These are phyloP conservation scores for Triops cancriformis DNA, from an alignment of 1,140 invertebrate genomes.

Conservation along the genomic window DNA sequence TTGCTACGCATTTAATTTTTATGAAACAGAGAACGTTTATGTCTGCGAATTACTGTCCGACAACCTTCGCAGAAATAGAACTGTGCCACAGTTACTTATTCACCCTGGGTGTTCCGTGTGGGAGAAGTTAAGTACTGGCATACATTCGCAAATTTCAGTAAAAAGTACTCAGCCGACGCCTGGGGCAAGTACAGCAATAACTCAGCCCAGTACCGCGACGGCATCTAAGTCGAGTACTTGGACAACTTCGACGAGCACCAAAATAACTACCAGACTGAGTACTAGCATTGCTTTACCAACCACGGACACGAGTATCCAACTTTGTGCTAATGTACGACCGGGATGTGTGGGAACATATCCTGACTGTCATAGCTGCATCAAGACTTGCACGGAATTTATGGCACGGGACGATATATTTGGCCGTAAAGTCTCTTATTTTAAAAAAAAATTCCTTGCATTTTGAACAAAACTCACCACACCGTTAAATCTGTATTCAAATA, in stretches of 20 bases:
- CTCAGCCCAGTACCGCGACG: too few relatives aligned
- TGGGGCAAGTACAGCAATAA: too few relatives aligned
- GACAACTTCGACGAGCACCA: background rate
- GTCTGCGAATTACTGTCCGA: background rate
- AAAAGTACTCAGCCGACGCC: too few relatives aligned
- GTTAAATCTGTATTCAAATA: too few relatives aligned
- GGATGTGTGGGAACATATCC: background rate
- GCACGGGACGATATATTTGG: background rate
- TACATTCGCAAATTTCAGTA: background rate
- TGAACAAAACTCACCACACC: too few relatives aligned
- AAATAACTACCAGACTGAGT: background rate
- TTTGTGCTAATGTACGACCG: background rate
- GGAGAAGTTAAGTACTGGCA: background rate
- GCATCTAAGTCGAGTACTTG: too few relatives aligned
- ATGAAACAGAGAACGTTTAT: background rate
- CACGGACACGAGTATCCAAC: background rate
- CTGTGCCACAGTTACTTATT: background rate
- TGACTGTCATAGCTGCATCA: background rate
- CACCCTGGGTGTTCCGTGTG: background rate
- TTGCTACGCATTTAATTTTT: background rate
- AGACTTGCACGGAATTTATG: background rate
- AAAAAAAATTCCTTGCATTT: background rate
- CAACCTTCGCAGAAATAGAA: background rate
- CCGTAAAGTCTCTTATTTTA: background rate
- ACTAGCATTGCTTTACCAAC: background rate